These are phyloP conservation scores for Battus philenor DNA, from an alignment of 1,140 invertebrate genomes.

Conservation along the genomic window DNA sequence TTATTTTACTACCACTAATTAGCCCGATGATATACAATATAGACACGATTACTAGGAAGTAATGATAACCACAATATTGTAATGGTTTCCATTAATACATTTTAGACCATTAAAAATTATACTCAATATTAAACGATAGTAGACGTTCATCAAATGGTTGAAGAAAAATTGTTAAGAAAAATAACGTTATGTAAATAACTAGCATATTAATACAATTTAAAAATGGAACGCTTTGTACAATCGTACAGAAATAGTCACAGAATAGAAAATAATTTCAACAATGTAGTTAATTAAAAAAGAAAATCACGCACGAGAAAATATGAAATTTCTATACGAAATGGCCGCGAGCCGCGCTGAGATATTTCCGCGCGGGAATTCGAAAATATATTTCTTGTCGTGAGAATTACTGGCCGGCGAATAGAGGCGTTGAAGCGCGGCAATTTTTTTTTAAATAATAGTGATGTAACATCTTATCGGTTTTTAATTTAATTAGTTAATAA, in stretches of 20 bases:
- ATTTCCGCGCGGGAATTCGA: conserved; percentile 10
- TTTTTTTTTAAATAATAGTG: no score
- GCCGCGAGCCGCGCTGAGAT: neutral
- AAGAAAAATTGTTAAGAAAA: no score
- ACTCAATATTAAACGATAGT: neutral
- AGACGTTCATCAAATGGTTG: no score
- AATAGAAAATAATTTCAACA: neutral
- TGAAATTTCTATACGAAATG: conserved; percentile 1
- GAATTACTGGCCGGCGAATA: conserved; percentile 25
- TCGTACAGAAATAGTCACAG: neutral
- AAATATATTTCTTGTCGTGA: conserved; percentile 21
- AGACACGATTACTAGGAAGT: neutral
- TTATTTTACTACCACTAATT: no score
- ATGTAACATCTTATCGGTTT: no score
- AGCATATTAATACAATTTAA: neutral
- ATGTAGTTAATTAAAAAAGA: neutral
- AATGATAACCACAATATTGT: neutral
- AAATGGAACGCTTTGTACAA: neutral
- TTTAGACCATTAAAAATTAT: no score
- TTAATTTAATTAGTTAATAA: no score
- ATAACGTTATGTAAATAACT: neutral
- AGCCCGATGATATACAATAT: no score
- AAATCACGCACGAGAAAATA: neutral
- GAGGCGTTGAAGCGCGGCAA: no score
- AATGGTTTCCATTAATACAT: neutral